These are phyloP conservation scores for Drosophila insularis DNA, from an alignment of 1,140 invertebrate species.

Conservation along the genomic window DNA sequence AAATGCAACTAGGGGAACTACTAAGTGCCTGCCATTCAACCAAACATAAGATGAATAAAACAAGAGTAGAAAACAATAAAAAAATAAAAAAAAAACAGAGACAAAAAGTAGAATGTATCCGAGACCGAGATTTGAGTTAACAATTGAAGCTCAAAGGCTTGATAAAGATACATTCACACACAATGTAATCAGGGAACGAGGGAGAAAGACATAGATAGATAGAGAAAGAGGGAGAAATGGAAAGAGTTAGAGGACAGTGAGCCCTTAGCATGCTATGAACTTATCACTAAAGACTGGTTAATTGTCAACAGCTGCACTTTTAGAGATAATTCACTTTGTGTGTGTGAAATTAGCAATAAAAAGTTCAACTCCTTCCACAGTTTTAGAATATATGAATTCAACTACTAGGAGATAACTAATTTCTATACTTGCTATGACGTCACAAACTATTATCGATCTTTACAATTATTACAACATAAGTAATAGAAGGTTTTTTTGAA, in stretches of 20 bases:
- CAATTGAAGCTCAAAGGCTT: conserved; percentile 6
- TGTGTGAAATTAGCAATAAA: conserved; percentile 3
- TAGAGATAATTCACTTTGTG: neutral
- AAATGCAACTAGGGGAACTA: conserved; percentile 6
- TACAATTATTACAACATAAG: too few species aligned
- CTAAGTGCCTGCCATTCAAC: conserved; percentile 4
- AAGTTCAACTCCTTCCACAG: neutral
- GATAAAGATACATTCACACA: conserved; percentile 3
- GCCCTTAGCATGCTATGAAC: neutral
- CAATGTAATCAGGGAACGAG: neutral
- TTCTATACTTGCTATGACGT: too few species aligned
- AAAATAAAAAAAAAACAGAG: too few species aligned
- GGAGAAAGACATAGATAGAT: neutral
- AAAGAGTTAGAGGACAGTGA: neutral
- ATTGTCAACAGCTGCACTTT: conserved; percentile 1
- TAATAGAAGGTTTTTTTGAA: too few species aligned
- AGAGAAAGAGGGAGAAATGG: neutral
- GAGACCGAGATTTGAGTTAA: conserved; percentile 6
- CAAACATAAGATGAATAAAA: conserved; percentile 9
- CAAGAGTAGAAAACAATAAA: neutral
- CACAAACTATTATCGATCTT: too few species aligned
- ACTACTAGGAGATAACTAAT: too few species aligned
- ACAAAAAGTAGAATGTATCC: neutral
- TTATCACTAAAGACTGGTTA: neutral
- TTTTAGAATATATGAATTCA: too few species aligned